A percentile compares a stretch with the other conserved stretches of the same genome.
These are phyloP conservation scores for Tachystola acroxantha DNA, from an alignment of 2,888 invertebrate species.

Conservation along the genomic window DNA sequence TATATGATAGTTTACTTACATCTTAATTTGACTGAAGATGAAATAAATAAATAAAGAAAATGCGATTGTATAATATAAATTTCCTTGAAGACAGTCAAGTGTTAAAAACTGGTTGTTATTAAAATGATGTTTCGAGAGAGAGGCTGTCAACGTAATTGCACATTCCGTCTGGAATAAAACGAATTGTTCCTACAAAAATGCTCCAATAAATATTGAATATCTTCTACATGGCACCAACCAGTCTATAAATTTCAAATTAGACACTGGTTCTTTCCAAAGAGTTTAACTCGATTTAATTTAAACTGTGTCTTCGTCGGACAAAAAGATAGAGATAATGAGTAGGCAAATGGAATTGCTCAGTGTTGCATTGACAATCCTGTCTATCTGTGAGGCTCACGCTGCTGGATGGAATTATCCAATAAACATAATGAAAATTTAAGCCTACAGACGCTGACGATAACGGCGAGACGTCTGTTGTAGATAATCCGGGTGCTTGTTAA, in stretches of 20 bases:
- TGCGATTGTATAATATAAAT: too few relatives aligned
- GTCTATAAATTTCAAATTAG: not conserved
- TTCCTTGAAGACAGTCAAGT: constrained; percentile 39
- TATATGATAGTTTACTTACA: too few relatives aligned
- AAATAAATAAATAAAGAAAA: too few relatives aligned
- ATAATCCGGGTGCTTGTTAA: constrained; percentile 56
- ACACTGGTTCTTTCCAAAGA: not conserved
- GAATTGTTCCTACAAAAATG: constrained; percentile 14
- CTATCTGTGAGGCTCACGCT: constrained; percentile 66
- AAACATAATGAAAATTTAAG: constrained; percentile 78
- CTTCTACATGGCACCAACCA: not conserved
- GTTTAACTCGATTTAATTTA: too few relatives aligned
- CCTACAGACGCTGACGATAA: constrained; percentile 61
- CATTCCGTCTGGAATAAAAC: constrained; percentile 12
- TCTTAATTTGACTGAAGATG: too few relatives aligned
- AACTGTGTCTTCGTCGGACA: constrained; percentile 18
- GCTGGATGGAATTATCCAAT: constrained; percentile 72
- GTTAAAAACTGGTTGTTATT: constrained; percentile 48
- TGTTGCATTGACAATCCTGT: constrained; percentile 71
- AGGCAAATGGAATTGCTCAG: constrained; percentile 45
- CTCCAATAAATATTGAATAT: constrained; percentile 1
- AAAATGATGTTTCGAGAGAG: constrained; percentile 35
- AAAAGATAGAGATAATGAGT: constrained; percentile 29
- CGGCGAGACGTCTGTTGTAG: constrained; percentile 57
- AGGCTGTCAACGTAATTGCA: constrained; percentile 28